Evolutionary conservation across 2,888 invertebrate species (phyloP), one percentile per base, ranked within the genome.

Genomic region (Blastobasis adustella): DNA sequence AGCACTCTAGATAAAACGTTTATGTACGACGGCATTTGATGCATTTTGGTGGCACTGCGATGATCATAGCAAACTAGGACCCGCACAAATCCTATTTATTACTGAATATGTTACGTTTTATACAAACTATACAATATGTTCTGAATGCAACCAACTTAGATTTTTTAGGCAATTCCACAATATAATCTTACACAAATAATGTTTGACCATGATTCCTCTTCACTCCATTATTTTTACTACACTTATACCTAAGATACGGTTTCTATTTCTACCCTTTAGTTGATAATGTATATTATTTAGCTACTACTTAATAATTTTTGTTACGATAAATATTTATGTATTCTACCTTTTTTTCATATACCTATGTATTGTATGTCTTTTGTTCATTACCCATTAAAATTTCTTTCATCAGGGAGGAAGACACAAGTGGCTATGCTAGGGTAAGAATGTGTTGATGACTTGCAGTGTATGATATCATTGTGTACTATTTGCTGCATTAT

Each of bases 371-470:
- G 41, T 46, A 7, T 10, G 36, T 37, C n/a, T 56, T 59, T 58
- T 59, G 54, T 60, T 62, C 65, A 70, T 70, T 71, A 71, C 74
- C 46, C 60, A 76, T 73, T 71, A 59, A 67, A 71, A 81, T 87
- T 87, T 87, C 79, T 84, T 87, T 89, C 82, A 88, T 87, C 87
- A 89, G 89, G 89, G 89, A 89, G 87, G 89, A 87, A 81, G 89
- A 89, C 83, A 85, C 82, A 80, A 79, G 81, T 80, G 89, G 88
- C 84, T 89, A 81, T 89, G 85, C 73, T 84, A 87, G 89, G 89
- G 89, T 89, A 89, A 89, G 89, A 77, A 62, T 71, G 79, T 82
- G 82, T 85, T 84, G 72, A 68, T 82, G 83, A 76, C 71, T 76
- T 81, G 80, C 74, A 73, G 76, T 83, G 82, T 80, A 72, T 78